A percentile compares a stretch with the other conserved stretches of the same genome.
phyloP scores from a whole-genome alignment of 2,113 vertebrate genomes.

The Vombatus ursinus region DNA sequence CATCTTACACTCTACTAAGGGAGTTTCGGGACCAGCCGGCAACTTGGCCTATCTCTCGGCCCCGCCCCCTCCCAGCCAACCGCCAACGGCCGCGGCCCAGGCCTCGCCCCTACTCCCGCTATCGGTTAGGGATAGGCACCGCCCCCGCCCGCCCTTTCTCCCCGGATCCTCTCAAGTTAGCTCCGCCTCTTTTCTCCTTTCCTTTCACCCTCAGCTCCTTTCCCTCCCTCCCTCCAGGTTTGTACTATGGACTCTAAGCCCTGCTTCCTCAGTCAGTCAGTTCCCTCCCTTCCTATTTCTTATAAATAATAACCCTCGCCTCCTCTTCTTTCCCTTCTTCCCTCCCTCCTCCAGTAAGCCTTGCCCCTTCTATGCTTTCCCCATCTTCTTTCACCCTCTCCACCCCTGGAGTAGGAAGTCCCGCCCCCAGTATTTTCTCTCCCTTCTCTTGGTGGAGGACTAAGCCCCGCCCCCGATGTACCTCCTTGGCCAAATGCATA shows the following conservation, averaged over 20 bases:
- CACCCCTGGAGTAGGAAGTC: neutral
- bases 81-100: slow-evolving; percentile 22
- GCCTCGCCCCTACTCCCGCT: neutral
- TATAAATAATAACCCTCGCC: neutral
- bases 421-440: neutral
- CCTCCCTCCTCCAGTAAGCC: too few species aligned
- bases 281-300: neutral
- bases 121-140: neutral
- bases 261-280: too few species aligned
- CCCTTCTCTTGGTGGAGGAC: too few species aligned
- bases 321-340: too few species aligned
- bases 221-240: too few species aligned
- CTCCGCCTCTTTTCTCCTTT: neutral
- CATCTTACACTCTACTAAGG: slow-evolving; percentile 81
- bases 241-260: neutral
- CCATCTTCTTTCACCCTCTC: neutral
- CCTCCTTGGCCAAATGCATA: neutral
- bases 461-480: too few species aligned
- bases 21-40: slow-evolving; percentile 75
- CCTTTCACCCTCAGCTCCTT: neutral
- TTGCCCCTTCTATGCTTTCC: neutral
- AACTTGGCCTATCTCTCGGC: slow-evolving; percentile 58
- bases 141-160: too few species aligned
- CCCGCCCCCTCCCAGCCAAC: slow-evolving; percentile 1
- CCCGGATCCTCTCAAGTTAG: neutral